phyloP scores from a whole-genome alignment of 2,888 invertebrate genomes.

The Dascillus cervinus region DNA sequence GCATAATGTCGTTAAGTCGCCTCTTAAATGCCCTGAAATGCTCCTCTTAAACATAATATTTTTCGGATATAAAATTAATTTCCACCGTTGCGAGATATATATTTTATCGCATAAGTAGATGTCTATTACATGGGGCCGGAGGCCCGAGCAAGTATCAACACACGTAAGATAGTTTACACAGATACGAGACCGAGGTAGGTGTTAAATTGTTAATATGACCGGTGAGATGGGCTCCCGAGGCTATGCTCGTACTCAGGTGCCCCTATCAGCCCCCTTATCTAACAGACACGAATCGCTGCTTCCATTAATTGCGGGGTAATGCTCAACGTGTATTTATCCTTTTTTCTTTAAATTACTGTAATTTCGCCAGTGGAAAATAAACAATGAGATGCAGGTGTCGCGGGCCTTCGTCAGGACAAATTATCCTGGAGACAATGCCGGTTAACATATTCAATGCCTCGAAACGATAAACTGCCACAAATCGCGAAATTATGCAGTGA shows the following conservation, averaged over 20 bases:
- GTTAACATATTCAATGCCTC: conserved; percentile 17
- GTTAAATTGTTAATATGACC: conserved; percentile 22
- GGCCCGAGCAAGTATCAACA: conserved; percentile 11
- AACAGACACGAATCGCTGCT: conserved; percentile 8
- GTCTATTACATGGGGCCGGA: conserved; percentile 9
- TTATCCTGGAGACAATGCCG: conserved; percentile 21
- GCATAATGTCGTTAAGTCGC: conserved; percentile 26
- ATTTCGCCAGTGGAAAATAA: too few relatives aligned
- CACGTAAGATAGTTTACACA: conserved; percentile 18
- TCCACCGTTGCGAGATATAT: background rate
- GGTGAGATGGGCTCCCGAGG: conserved; percentile 16
- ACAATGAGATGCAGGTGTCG: too few relatives aligned
- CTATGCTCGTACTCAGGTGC: conserved; percentile 8
- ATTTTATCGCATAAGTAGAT: background rate
- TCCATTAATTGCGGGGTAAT: conserved; percentile 22
- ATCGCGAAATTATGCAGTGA: conserved; percentile 28
- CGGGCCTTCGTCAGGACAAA: too few relatives aligned
- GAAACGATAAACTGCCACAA: conserved; percentile 26
- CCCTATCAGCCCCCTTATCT: conserved; percentile 13
- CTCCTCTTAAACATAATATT: background rate
- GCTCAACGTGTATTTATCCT: conserved; percentile 10
- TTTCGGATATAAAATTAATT: background rate
- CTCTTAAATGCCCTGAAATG: conserved; percentile 18
- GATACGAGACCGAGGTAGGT: conserved; percentile 20
- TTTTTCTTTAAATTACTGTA: conserved; percentile 17